These are phyloP conservation scores for Siniperca scherzeri DNA, from an alignment of 2,797 vertebrate species.

Conservation along the genomic window DNA sequence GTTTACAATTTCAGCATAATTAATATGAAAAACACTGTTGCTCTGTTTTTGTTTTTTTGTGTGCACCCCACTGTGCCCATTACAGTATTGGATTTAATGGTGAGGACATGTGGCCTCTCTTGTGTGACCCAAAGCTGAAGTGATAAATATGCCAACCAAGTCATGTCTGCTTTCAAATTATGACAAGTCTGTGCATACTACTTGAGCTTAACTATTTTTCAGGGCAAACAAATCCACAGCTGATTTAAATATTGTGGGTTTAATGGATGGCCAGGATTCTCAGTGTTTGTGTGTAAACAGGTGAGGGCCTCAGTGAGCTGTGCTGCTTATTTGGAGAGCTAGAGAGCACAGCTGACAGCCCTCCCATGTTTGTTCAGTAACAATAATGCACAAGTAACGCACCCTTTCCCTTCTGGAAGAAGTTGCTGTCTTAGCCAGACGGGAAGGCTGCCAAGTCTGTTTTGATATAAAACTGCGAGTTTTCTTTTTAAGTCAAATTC, in stretches of 20 bases:
- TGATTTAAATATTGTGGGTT: slow-evolving; percentile 41
- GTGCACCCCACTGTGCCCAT: background rate
- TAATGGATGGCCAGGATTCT: slow-evolving; percentile 13
- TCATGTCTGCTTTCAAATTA: background rate
- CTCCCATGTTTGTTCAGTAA: background rate
- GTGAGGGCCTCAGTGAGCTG: slow-evolving; percentile 52
- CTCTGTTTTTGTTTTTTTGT: background rate
- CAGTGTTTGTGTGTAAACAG: slow-evolving; percentile 40
- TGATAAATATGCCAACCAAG: slow-evolving; percentile 10
- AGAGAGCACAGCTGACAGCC: slow-evolving; percentile 39
- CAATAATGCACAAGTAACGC: background rate
- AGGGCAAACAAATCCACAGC: slow-evolving; percentile 9
- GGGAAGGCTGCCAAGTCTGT: slow-evolving; percentile 3
- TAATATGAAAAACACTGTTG: background rate
- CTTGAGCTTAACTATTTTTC: slow-evolving; percentile 3
- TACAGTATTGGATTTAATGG: slow-evolving; percentile 7
- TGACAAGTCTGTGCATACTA: background rate
- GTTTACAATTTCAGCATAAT: slow-evolving; percentile 26
- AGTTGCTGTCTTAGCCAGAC: background rate
- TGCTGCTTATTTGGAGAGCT: slow-evolving; percentile 29
- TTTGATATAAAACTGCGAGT: slow-evolving; percentile 4
- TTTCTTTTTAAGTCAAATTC: background rate
- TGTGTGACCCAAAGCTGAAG: background rate
- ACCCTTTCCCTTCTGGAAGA: background rate
- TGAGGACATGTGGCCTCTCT: background rate